phyloP scores from a whole-genome alignment of 23 tunicate genomes.

The Styela plicata region DNA sequence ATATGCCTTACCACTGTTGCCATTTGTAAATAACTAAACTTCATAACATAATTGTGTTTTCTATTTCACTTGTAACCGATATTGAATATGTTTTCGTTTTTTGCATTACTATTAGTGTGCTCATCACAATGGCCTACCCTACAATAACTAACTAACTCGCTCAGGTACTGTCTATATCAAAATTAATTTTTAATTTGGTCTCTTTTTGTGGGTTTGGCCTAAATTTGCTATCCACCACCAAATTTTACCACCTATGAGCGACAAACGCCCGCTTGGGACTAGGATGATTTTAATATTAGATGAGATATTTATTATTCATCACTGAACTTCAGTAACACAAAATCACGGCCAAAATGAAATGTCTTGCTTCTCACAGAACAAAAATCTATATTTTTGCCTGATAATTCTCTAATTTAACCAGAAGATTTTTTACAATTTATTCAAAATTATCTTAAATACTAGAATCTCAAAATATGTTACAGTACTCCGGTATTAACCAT shows the following conservation, averaged over 20 bases:
- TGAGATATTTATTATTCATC: conserved; percentile 41
- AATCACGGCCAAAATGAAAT: conserved; percentile 6
- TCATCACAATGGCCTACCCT: too few relatives aligned
- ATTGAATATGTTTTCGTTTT: too few relatives aligned
- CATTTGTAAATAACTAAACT: too few relatives aligned
- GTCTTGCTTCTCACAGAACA: neutral
- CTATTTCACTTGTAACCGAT: too few relatives aligned
- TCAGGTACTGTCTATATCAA: neutral
- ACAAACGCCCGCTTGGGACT: conserved; percentile 41
- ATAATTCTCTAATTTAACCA: too few relatives aligned
- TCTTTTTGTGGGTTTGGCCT: neutral
- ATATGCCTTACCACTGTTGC: too few relatives aligned
- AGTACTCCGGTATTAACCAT: neutral
- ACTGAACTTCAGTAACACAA: conserved; percentile 14
- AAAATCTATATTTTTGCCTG: neutral
- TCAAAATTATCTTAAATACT: neutral
- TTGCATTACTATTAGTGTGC: too few relatives aligned
- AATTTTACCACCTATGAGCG: neutral
- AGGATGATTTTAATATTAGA: conserved; percentile 37
- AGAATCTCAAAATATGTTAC: neutral
- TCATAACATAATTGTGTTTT: too few relatives aligned
- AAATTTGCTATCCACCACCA: neutral
- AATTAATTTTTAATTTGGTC: neutral
- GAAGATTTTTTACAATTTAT: neutral
- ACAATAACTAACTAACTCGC: neutral